phyloP scores from a whole-genome alignment of 2,113 vertebrate genomes.

The Syrrhaptes paradoxus region DNA sequence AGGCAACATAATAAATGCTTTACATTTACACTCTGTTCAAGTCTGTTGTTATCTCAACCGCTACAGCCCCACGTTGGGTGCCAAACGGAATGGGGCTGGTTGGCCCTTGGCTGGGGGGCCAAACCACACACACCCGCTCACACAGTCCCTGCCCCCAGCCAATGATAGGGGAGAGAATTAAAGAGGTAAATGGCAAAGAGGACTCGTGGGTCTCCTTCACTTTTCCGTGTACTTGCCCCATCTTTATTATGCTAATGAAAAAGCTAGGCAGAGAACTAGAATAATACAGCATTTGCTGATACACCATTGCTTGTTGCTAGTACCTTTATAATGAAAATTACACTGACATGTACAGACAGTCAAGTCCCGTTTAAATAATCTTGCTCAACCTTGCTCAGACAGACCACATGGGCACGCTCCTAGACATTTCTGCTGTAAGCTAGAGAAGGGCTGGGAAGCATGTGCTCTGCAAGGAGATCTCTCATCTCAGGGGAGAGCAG shows the following conservation, averaged over 20 bases:
- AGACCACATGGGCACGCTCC: background rate
- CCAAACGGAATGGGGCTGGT: too few species aligned
- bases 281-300: background rate
- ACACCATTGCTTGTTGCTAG: background rate
- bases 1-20: too few species aligned
- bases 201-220: too few species aligned
- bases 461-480: background rate
- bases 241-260: background rate
- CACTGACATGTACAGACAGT: background rate
- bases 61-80: too few species aligned
- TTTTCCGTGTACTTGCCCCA: background rate
- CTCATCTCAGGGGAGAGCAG: background rate
- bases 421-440: background rate
- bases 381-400: background rate
- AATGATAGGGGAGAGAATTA: too few species aligned
- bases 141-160: too few species aligned
- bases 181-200: too few species aligned
- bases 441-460: background rate
- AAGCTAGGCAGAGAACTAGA: background rate
- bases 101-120: too few species aligned
- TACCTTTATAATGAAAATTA: background rate
- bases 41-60: too few species aligned
- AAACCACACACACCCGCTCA: too few species aligned
- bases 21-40: too few species aligned
- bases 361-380: background rate